Conservation (phyloP, 2,113 vertebrate genomes). For the Paedocypris sp. region DNA sequence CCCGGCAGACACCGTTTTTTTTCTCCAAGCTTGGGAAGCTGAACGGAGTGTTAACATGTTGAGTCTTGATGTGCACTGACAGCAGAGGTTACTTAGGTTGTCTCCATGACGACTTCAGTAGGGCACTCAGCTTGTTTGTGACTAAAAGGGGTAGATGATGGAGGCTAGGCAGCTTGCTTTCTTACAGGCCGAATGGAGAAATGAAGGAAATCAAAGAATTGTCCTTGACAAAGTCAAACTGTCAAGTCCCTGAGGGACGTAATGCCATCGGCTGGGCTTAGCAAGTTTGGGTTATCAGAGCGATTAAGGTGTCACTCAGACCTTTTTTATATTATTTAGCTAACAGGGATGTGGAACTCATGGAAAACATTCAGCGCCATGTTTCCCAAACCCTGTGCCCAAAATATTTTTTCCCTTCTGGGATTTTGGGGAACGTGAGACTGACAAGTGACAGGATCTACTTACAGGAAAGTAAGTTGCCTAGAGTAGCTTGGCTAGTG, state of each 20-base stretch:
- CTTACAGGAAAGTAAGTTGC: neutral
- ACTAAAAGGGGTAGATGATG: neutral
- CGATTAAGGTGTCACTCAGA: slow-evolving; percentile 23
- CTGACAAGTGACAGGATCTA: neutral
- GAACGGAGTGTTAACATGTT: neutral
- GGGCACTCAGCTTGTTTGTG: neutral
- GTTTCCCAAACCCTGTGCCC: neutral
- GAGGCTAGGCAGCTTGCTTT: neutral
- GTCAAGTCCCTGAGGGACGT: neutral
- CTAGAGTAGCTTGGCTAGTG: too few relatives aligned
- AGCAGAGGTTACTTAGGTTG: slow-evolving; percentile 22
- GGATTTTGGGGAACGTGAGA: neutral
- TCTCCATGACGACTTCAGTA: slow-evolving; percentile 2
- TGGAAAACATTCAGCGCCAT: neutral
- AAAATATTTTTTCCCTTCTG: neutral
- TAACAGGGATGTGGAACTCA: slow-evolving; percentile 1
- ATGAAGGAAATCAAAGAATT: neutral
- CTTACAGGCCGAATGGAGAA: neutral
- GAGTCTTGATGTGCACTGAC: slow-evolving; percentile 11
- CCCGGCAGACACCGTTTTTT: neutral
- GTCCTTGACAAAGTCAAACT: slow-evolving; percentile 23
- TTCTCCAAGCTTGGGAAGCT: neutral
- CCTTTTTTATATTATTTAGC: neutral
- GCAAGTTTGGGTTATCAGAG: neutral
- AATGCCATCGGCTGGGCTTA: neutral